Evolutionary conservation across 2,888 invertebrate genomes (phyloP).

Genomic region (Keiferia lycopersicella): DNA sequence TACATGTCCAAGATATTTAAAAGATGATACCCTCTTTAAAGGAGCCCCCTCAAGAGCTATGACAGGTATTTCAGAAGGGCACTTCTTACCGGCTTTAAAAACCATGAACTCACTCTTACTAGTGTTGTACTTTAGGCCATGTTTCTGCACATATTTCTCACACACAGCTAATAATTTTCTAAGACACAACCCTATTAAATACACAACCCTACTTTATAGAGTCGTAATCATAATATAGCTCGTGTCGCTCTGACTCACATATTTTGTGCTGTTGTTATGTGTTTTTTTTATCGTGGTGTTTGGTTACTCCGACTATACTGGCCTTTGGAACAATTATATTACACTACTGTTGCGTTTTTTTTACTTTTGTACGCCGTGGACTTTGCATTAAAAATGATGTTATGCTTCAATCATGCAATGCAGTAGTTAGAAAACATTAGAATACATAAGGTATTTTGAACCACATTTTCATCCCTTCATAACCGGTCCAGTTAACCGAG

Average conservation of each 20-base stretch:
- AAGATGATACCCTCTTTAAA: too few relatives aligned
- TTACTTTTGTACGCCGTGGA: not conserved
- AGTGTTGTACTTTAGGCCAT: too few relatives aligned
- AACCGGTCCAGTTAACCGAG: too few relatives aligned
- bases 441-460: too few relatives aligned
- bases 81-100: too few relatives aligned
- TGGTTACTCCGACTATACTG: slow-evolving; percentile 13
- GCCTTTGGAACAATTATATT: slow-evolving; percentile 13
- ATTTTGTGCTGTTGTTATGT: slow-evolving; percentile 27
- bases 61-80: too few relatives aligned
- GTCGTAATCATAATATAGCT: slow-evolving; percentile 23
- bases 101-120: too few relatives aligned
- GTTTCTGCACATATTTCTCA: too few relatives aligned
- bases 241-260: slow-evolving; percentile 27
- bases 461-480: not conserved
- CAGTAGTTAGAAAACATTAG: not conserved
- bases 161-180: too few relatives aligned
- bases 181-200: too few relatives aligned
- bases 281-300: slow-evolving; percentile 18
- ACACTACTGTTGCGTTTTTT: not conserved
- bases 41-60: too few relatives aligned
- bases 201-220: not conserved
- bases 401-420: not conserved
- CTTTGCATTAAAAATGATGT: not conserved
- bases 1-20: too few relatives aligned